Evolutionary conservation across 2,113 vertebrate species (phyloP).

Genomic region (Nerophis lumbriciformis): DNA sequence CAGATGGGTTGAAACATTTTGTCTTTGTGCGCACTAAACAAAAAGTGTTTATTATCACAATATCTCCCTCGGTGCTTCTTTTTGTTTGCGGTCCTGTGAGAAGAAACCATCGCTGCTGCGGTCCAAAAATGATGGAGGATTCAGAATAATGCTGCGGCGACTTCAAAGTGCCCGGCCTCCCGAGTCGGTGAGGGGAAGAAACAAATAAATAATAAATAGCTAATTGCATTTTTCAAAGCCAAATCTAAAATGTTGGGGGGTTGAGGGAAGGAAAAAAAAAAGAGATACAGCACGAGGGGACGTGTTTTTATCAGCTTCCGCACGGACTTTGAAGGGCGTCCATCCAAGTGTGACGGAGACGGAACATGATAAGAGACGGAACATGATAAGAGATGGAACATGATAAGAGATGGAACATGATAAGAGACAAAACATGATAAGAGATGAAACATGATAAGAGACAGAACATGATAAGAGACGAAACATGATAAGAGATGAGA

Average conservation of each 20-base stretch:
- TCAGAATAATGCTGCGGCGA: slow-evolving; percentile 22
- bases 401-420: too few relatives aligned
- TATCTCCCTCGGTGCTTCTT: slow-evolving; percentile 9
- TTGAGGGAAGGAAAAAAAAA: not conserved
- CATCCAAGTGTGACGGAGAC: too few relatives aligned
- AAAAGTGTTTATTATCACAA: slow-evolving; percentile 8
- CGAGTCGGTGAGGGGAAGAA: slow-evolving; percentile 13
- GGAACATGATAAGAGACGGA: too few relatives aligned
- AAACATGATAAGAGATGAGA: too few relatives aligned
- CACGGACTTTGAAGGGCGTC: too few relatives aligned
- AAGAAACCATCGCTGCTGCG: not conserved
- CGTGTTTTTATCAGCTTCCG: too few relatives aligned
- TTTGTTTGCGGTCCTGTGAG: slow-evolving; percentile 14
- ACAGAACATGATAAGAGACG: too few relatives aligned
- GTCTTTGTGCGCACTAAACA: slow-evolving; percentile 13
- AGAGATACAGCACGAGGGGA: not conserved
- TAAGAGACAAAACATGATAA: too few relatives aligned
- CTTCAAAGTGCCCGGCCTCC: slow-evolving; percentile 23
- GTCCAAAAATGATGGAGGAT: slow-evolving; percentile 21
- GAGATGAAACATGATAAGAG: too few relatives aligned
- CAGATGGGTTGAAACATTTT: slow-evolving; percentile 16
- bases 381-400: too few relatives aligned
- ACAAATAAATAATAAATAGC: not conserved
- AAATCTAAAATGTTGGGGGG: not conserved
- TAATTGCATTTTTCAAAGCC: slow-evolving; percentile 7